Base-by-base conservation (phyloP, 2,113 vertebrate genomes). In the Vidua chalybeata region DNA sequence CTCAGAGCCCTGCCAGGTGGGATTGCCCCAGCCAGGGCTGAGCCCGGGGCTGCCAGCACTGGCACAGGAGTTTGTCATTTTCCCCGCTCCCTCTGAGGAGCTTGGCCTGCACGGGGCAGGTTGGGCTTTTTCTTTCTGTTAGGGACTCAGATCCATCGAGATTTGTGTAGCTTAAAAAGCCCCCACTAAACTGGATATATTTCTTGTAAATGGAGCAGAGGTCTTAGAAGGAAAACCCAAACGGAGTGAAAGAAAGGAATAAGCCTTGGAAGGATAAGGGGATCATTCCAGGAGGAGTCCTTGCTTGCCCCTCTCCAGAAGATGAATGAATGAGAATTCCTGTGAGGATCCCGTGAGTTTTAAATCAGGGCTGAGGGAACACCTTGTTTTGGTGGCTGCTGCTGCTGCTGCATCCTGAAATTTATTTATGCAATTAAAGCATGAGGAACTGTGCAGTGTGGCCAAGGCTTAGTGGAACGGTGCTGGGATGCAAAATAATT, bases 51-150 rank as follows among this genome's bases (percentile, higher is more conserved):
- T 27, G 54, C 2, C 8, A 2, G 0, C n/a, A 5, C 63, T 31
- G 12, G 4, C 2, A 0, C 0, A 23, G 20, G 20, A 16, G 4
- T 31, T n/a, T 3, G 13, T 6, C 6, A 1, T 14, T 41, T 22
- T 7, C 20, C 64, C 48, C 6, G 37, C 17, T 54, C 22, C 15
- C 48, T n/a, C 30, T 1, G 39, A 26, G 51, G 11, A 64, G 3
- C 14, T 20, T 10, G 22, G 41, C 8, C 41, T 72, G 68, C 7
- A 3, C 4, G 2, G 49, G 45, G 22, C 51, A 20, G 1, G 1
- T 4, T 12, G 24, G 41, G 61, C 48, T 12, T 27, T 13, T 15
- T 11, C 22, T 31, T 45, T 13, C 26, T 46, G 2, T 4, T 46
- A 21, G 31, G 46, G 15, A 4, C 62, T 79, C 17, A 11, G 6